Base-by-base conservation (phyloP, 2,888 invertebrate genomes). In the Epinotia demarniana region DNA sequence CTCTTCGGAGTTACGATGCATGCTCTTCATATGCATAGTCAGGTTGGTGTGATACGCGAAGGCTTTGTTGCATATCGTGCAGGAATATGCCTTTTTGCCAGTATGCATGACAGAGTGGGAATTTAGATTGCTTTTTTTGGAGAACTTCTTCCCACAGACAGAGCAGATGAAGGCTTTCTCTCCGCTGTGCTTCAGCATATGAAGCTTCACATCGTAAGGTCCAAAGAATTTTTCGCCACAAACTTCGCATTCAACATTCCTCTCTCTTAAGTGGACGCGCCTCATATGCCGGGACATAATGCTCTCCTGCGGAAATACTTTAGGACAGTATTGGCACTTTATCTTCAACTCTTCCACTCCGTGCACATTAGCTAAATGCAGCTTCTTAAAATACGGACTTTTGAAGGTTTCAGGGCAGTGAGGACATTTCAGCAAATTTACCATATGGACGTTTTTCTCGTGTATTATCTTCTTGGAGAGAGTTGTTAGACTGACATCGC, bases 221-320 rank as follows among this genome's bases (percentile, higher is more conserved):
- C 92, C 89, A 55, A 93, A 94, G 79, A 94, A 94, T 75, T 90
- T 91, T 67, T 93, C 93, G 0, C 92, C 93, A 61, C 94, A 94
- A 0, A 93, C 86, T 62, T 91, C 91, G 66, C 94, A 94, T 78
- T 93, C 91, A 0, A 92, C 92, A 66, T 94, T 93, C 71, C 92
- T 92, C 78, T 94, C 93, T 68, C 90, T 82, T 5, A 95, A 88
- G 80, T 95, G 95, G 0, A 95, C 95, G 0, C 95, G 89, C 62
- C 95, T 92, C 95, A 95, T 95, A 75, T 95, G 95, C 61, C 95
- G 89, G 0, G 95, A 95, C 87, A 95, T 92, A 0, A 95, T 95
- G 63, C 95, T 95, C 83, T 95, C 95, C 78, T 93, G 92, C 0
- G 93, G 92, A 55, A 88, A 94, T 0, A 94, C 88, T 80, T 92